A percentile compares a stretch with the other conserved stretches of the same genome.
Conservation (phyloP, 2,797 vertebrate species). For the Darevskia nairensis region DNA sequence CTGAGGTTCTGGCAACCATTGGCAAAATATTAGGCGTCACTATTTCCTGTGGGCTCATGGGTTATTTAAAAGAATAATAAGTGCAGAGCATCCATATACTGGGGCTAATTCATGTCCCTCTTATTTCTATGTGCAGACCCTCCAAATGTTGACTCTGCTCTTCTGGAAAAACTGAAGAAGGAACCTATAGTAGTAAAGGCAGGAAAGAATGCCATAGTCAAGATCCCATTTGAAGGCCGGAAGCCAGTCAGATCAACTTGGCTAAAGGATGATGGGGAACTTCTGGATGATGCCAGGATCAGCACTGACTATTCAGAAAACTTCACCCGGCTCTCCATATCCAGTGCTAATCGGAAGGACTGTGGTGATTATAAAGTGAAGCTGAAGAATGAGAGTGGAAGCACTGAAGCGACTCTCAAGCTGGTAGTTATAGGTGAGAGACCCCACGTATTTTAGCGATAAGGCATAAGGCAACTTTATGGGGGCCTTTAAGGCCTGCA, state of each 20-base stretch:
- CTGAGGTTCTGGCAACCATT: not conserved
- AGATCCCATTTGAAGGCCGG: constrained; percentile 83
- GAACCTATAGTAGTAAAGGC: constrained; percentile 83
- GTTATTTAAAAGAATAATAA: not conserved
- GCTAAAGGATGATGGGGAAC: constrained; percentile 84
- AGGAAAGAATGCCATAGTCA: constrained; percentile 83
- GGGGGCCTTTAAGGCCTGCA: not conserved
- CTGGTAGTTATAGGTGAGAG: constrained; percentile 86
- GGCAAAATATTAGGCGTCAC: not conserved
- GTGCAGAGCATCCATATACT: not conserved
- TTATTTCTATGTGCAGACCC: constrained; percentile 78
- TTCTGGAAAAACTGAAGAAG: constrained; percentile 76
- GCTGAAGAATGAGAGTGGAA: constrained; percentile 86
- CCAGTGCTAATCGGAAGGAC: constrained; percentile 82
- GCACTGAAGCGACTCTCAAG: constrained; percentile 77
- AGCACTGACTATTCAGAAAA: constrained; percentile 78
- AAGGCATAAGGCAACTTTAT: not conserved
- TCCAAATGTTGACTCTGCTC: constrained; percentile 81
- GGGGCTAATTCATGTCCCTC: not conserved
- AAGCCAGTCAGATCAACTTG: constrained; percentile 84
- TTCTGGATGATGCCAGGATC: constrained; percentile 73
- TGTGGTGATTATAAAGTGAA: constrained; percentile 86
- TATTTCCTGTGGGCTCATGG: not conserved
- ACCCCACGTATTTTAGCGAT: not conserved
- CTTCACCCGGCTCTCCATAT: constrained; percentile 83